Base-by-base conservation (phyloP, 2,888 invertebrate genomes). In the Limnephilus auricula region DNA sequence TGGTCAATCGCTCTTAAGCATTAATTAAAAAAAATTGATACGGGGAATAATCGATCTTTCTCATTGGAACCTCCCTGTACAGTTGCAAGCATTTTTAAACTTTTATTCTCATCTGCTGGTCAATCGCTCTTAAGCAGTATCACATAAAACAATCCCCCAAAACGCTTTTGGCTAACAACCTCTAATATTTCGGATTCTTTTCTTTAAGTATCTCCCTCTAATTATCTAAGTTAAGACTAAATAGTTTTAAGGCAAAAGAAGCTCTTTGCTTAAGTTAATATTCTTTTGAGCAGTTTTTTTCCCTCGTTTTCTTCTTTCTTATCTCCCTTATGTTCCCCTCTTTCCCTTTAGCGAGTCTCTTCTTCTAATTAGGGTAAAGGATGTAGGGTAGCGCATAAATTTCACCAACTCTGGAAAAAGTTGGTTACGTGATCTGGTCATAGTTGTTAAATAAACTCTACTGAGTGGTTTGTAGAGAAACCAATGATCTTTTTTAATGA, bases 241-340 rank as follows among this genome's bases (percentile, higher is more conserved):
- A 65, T n/a, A 65, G 65, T 65, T 65, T 65, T 65, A 65, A 25
- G 65, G 65, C 9, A 65, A 65, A 65, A 65, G 65, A n/a, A 65
- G 65, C 65, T 25, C 65, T 25, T 10, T 65, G 25, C 65, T 65
- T 65, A 65, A 65, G 65, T 65, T 65, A 65, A 65, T 65, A 25
- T 65, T n/a, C 65, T 65, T 65, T 65, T 65, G 65, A 65, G 65
- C 65, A 65, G 65, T 65, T 65, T 65, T n/a, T 65, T 50, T n/a
- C 10, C 65, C 25, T 2, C 10, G 1, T n/a, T 65, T 65, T 65
- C 6, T 9, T 65, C n/a, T 65, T 65, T 65, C 50, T 3, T 45
- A 18, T 65, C 6, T 65, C n/a, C 6, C 65, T 65, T 25, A 65
- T 65, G 18, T 25, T 65, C 6, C 18, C 18, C 25, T 65, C 65